Conservation (phyloP, 2,888 invertebrate species). For the Chymomyza fuscimana region DNA sequence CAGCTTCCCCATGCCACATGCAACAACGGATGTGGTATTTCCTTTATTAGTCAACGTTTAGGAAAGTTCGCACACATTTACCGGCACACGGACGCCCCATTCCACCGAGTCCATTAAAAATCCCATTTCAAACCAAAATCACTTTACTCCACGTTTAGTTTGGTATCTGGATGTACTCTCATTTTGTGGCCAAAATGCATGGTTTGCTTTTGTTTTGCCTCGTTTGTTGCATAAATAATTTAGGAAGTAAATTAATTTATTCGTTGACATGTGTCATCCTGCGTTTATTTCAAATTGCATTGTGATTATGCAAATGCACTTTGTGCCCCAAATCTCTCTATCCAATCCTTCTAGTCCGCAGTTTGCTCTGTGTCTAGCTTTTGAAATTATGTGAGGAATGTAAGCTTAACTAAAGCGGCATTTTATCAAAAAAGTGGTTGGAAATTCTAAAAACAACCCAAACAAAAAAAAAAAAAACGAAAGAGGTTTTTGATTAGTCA, state of each 20-base stretch:
- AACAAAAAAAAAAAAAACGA: neutral
- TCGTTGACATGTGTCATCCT: slow-evolving; percentile 76
- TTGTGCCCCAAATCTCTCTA: slow-evolving; percentile 12
- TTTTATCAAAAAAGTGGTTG: neutral
- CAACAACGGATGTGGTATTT: neutral
- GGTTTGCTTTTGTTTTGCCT: slow-evolving; percentile 19
- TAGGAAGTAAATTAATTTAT: slow-evolving; percentile 79
- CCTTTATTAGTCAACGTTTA: slow-evolving; percentile 40
- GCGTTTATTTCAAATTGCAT: slow-evolving; percentile 69
- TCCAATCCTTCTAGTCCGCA: neutral
- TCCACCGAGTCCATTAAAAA: slow-evolving; percentile 41
- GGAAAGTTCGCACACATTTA: neutral
- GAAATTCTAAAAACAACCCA: neutral
- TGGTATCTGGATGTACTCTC: neutral
- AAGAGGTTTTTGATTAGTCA: too few species aligned
- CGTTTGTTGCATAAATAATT: slow-evolving; percentile 71
- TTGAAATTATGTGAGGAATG: neutral
- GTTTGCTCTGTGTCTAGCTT: neutral
- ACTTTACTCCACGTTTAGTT: neutral
- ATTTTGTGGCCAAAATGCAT: slow-evolving; percentile 12
- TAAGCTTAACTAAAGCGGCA: neutral
- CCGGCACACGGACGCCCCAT: neutral
- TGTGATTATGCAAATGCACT: slow-evolving; percentile 71
- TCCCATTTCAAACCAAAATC: too few species aligned
- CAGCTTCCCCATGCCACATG: neutral